A percentile compares a stretch with the other conserved stretches of the same genome.
These are phyloP conservation scores for Anodontia alba DNA, from an alignment of 2,888 invertebrate species.

Conservation along the genomic window DNA sequence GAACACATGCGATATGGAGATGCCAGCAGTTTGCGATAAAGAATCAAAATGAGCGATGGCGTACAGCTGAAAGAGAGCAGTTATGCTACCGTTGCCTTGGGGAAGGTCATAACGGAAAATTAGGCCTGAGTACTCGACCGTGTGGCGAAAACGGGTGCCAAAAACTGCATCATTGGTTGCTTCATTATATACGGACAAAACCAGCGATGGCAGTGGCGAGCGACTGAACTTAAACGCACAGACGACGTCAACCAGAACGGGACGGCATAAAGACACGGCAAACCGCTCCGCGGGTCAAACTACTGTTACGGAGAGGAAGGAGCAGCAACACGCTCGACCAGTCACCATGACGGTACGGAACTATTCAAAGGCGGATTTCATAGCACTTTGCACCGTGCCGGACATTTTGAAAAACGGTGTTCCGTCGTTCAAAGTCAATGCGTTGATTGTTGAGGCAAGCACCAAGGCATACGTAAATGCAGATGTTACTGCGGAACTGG, in stretches of 20 bases:
- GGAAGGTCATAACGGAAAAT: constrained; percentile 22
- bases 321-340: neutral
- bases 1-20: constrained; percentile 17
- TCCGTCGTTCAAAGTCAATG: constrained; percentile 39
- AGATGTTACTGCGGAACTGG: constrained; percentile 46
- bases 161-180: constrained; percentile 23
- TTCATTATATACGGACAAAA: neutral
- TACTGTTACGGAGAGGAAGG: constrained; percentile 8
- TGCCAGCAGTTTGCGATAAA: constrained; percentile 15
- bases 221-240: neutral
- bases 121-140: constrained; percentile 4
- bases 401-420: constrained; percentile 29
- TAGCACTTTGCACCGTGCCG: constrained; percentile 42
- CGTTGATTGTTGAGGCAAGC: constrained; percentile 58
- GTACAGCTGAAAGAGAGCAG: neutral
- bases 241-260: neutral
- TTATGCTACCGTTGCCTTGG: constrained; percentile 37
- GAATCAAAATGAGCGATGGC: constrained; percentile 10
- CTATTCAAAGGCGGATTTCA: constrained; percentile 1
- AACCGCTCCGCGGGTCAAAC: neutral
- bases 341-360: neutral
- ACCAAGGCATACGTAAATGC: constrained; percentile 54
- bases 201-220: neutral
- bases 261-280: neutral
- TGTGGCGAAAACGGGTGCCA: constrained; percentile 23